phyloP scores from a whole-genome alignment of 2,888 invertebrate species.

The Melipona beecheii region DNA sequence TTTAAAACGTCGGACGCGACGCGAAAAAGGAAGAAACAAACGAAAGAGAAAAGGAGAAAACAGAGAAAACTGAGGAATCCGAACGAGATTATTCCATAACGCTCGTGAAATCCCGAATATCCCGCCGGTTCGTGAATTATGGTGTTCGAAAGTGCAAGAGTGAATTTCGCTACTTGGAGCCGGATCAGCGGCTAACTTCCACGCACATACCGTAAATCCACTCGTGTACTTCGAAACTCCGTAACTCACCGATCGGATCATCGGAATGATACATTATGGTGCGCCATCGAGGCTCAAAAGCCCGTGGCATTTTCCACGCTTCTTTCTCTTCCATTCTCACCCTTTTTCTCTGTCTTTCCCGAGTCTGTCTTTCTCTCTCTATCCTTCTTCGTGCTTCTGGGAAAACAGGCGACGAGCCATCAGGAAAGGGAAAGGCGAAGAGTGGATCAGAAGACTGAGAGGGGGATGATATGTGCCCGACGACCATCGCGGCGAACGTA shows the following conservation, averaged over 20 bases:
- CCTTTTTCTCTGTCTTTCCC: background rate
- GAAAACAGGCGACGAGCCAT: conserved; percentile 58
- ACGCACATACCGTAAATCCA: conserved; percentile 72
- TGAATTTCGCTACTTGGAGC: conserved; percentile 72
- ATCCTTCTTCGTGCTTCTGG: conserved; percentile 15
- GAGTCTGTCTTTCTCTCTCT: background rate
- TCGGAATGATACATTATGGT: conserved; percentile 73
- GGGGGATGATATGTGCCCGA: conserved; percentile 61
- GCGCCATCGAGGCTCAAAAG: conserved; percentile 59
- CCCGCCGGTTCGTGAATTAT: conserved; percentile 64
- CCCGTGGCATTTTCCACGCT: conserved; percentile 30
- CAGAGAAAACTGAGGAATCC: conserved; percentile 43
- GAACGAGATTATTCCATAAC: conserved; percentile 64
- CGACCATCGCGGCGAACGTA: conserved; percentile 52
- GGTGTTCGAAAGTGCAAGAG: conserved; percentile 71
- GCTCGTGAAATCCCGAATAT: conserved; percentile 49
- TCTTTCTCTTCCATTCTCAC: background rate
- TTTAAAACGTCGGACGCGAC: background rate
- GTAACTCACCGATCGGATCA: conserved; percentile 74
- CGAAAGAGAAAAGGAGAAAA: background rate
- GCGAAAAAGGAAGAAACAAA: background rate
- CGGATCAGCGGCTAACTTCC: conserved; percentile 73
- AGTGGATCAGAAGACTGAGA: background rate
- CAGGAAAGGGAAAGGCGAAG: too few species aligned
- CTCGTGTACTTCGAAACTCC: conserved; percentile 71